Conservation (phyloP, 2,888 invertebrate genomes). For the Perdita meconis region DNA sequence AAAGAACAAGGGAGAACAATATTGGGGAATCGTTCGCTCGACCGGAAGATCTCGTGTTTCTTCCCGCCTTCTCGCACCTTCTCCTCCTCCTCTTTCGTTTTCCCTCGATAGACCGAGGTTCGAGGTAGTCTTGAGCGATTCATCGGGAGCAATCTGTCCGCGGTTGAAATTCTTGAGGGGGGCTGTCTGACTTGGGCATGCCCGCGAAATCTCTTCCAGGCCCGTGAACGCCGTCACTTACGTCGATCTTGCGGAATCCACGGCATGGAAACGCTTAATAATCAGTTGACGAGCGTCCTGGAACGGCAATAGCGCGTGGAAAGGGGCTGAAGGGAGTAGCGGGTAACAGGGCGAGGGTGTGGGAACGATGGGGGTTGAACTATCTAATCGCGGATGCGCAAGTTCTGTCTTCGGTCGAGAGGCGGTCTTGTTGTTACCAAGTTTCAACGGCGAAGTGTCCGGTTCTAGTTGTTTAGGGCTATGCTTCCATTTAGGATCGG, state of each 20-base stretch:
- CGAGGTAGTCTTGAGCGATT: conserved; percentile 60
- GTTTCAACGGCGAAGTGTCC: conserved; percentile 50
- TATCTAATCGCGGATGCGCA: conserved; percentile 71
- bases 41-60: background rate
- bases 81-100: background rate
- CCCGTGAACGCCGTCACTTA: conserved; percentile 38
- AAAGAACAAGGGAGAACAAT: conserved; percentile 3
- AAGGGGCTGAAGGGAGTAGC: background rate
- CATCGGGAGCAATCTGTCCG: conserved; percentile 66
- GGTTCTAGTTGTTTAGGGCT: conserved; percentile 37
- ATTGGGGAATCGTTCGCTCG: background rate
- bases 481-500: conserved; percentile 24
- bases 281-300: conserved; percentile 52
- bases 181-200: conserved; percentile 19
- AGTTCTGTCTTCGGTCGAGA: conserved; percentile 59
- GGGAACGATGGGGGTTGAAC: conserved; percentile 22
- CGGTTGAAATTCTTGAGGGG: conserved; percentile 63
- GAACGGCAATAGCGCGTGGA: conserved; percentile 10
- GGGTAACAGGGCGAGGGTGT: no score
- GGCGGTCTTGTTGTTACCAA: conserved; percentile 49
- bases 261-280: conserved; percentile 73
- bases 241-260: conserved; percentile 46
- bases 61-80: background rate
- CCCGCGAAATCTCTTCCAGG: conserved; percentile 24
- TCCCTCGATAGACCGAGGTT: background rate